Evolutionary conservation across 2,888 invertebrate genomes (phyloP).

Genomic region (Limnephilus auricula): DNA sequence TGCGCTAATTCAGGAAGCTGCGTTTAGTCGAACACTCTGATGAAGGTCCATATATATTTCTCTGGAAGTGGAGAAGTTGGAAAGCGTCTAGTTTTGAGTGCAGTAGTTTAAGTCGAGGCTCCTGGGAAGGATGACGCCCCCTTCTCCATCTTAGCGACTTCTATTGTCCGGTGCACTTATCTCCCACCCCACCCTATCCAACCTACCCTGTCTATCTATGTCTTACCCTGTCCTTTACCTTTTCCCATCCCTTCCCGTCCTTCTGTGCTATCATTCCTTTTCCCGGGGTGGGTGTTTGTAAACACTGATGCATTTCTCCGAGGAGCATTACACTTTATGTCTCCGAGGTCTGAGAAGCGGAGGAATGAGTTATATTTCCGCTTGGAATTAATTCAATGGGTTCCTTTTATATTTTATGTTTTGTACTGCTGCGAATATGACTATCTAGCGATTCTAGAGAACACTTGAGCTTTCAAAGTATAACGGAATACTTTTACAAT

Average conservation of each 20-base stretch:
- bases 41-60: not conserved
- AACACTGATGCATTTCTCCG: not conserved
- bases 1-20: not conserved
- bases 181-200: not conserved
- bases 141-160: not conserved
- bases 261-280: not conserved
- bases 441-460: not conserved
- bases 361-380: not conserved
- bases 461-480: not conserved
- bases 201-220: not conserved
- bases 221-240: not conserved
- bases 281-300: not conserved
- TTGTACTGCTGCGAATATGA: not conserved
- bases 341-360: not conserved
- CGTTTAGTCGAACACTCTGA: not conserved
- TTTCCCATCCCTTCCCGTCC: not conserved
- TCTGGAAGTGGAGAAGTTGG: not conserved
- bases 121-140: not conserved
- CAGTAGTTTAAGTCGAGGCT: not conserved
- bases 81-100: not conserved
- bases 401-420: not conserved
- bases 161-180: slow-evolving; percentile 25
- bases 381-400: not conserved
- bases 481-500: not conserved
- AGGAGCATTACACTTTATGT: not conserved